These are phyloP conservation scores for Sebastes matsubarae DNA, from an alignment of 2,797 vertebrate species.

Conservation along the genomic window DNA sequence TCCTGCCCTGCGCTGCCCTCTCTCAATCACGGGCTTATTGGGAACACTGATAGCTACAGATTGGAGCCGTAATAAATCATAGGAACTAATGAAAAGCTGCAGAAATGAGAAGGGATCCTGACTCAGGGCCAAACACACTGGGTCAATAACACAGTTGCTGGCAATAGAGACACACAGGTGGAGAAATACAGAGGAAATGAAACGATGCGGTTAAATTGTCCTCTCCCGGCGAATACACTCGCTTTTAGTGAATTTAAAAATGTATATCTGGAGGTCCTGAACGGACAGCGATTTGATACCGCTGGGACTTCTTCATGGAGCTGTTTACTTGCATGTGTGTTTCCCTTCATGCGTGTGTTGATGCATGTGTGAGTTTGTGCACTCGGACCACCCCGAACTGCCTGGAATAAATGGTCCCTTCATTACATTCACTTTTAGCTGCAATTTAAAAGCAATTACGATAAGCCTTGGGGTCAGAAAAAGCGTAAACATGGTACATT, in stretches of 20 bases:
- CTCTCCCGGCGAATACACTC: constrained; percentile 20
- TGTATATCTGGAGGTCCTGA: constrained; percentile 18
- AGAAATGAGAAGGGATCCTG: constrained; percentile 61
- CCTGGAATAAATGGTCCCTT: constrained; percentile 62
- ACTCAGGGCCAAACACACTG: constrained; percentile 60
- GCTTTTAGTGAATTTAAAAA: constrained; percentile 38
- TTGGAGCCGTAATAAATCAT: constrained; percentile 67
- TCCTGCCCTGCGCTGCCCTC: constrained; percentile 35
- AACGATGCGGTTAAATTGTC: constrained; percentile 30
- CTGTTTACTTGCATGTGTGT: neutral
- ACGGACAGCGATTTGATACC: constrained; percentile 21
- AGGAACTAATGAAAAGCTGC: constrained; percentile 73
- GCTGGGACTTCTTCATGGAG: constrained; percentile 16
- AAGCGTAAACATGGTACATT: constrained; percentile 72
- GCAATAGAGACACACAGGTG: constrained; percentile 47
- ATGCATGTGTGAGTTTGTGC: constrained; percentile 36
- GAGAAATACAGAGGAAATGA: constrained; percentile 37
- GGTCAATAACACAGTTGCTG: constrained; percentile 63
- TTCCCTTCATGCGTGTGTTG: neutral
- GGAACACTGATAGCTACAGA: constrained; percentile 65
- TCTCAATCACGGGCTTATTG: constrained; percentile 64
- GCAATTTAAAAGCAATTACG: constrained; percentile 85
- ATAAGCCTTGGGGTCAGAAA: constrained; percentile 73
- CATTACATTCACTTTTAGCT: constrained; percentile 77
- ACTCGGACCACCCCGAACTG: constrained; percentile 32